Conservation (phyloP, 2,888 invertebrate genomes). For the Micoletzkya japonica region DNA sequence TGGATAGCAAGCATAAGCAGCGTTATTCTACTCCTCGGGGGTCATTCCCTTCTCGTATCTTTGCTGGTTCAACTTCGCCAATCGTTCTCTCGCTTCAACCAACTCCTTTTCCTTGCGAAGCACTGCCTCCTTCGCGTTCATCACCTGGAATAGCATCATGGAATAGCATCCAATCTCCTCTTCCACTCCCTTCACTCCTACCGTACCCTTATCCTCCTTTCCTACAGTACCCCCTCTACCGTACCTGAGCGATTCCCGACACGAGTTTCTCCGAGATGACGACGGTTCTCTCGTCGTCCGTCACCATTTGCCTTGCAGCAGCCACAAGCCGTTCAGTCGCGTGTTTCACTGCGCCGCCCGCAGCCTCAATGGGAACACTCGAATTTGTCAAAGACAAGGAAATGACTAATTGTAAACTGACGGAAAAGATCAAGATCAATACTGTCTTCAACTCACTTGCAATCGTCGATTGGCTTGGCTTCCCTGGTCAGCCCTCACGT, state of each 20-base stretch:
- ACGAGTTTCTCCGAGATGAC: conserved; percentile 89
- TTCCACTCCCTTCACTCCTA: no score
- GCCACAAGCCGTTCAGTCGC: conserved; percentile 95
- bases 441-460: no score
- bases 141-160: conserved; percentile 43
- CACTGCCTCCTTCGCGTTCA: conserved; percentile 72
- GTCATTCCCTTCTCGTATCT: conserved; percentile 72
- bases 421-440: no score
- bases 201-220: background rate
- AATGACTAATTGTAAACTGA: no score
- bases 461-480: conserved; percentile 88
- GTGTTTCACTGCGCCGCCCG: conserved; percentile 79
- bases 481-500: conserved; percentile 95
- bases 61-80: conserved; percentile 88
- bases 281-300: conserved; percentile 86
- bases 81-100: conserved; percentile 84
- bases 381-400: no score
- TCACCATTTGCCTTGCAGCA: conserved; percentile 75
- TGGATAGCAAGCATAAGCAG: background rate
- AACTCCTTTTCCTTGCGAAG: conserved; percentile 84
- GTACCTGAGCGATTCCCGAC: conserved; percentile 66
- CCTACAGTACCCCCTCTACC: no score
- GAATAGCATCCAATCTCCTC: background rate
- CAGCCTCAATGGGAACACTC: conserved; percentile 72
- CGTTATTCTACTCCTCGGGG: conserved; percentile 4